phyloP scores from a whole-genome alignment of 2,888 invertebrate genomes.

The Agriopis aurantiaria region DNA sequence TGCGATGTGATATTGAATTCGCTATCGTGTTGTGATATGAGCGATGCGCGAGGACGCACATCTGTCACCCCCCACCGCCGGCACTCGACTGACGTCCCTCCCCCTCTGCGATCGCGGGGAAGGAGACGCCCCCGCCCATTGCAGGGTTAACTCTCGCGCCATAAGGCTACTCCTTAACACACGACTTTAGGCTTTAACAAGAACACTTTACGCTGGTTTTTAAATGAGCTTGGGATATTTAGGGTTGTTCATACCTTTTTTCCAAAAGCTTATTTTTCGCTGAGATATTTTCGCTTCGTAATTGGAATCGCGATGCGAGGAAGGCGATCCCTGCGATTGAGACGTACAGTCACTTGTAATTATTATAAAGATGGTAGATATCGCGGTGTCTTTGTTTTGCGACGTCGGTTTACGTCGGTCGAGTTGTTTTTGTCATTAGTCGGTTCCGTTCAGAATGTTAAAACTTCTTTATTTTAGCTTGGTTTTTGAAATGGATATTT shows the following conservation, averaged over 20 bases:
- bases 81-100: slow-evolving; percentile 71
- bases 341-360: slow-evolving; percentile 79
- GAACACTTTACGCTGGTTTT: neutral
- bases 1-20: slow-evolving; percentile 75
- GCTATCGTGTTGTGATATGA: slow-evolving; percentile 79
- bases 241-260: slow-evolving; percentile 70
- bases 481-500: slow-evolving; percentile 25
- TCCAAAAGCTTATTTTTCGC: slow-evolving; percentile 71
- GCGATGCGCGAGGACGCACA: slow-evolving; percentile 71
- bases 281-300: slow-evolving; percentile 76
- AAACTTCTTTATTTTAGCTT: slow-evolving; percentile 11
- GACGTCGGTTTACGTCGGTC: slow-evolving; percentile 17
- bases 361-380: slow-evolving; percentile 83
- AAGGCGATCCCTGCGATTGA: slow-evolving; percentile 66
- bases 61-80: slow-evolving; percentile 81
- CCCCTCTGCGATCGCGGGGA: slow-evolving; percentile 46
- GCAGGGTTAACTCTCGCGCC: slow-evolving; percentile 48
- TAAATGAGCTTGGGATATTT: slow-evolving; percentile 32
- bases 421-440: slow-evolving; percentile 45
- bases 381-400: slow-evolving; percentile 55
- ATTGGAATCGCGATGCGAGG: slow-evolving; percentile 74
- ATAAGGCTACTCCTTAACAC: slow-evolving; percentile 20
- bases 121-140: slow-evolving; percentile 62
- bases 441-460: slow-evolving; percentile 27
- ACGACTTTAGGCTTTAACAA: slow-evolving; percentile 53